A percentile compares a stretch with the other conserved stretches of the same genome.
Evolutionary conservation across 2,888 invertebrate species (phyloP).

Genomic region (Petrolisthes manimaculis): DNA sequence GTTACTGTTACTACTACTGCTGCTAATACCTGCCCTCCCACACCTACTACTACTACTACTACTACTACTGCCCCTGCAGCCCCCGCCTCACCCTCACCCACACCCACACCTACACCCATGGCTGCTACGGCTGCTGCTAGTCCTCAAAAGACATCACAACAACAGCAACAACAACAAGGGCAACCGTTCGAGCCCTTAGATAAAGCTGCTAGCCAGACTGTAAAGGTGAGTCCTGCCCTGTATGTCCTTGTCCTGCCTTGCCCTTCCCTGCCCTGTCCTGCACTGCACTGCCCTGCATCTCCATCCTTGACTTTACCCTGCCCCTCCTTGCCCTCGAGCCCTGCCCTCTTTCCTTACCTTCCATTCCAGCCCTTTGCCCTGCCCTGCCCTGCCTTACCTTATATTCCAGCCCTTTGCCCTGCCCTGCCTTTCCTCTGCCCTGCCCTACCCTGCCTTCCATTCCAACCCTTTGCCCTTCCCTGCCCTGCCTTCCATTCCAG

Average conservation of each 20-base stretch:
- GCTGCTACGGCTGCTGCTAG: conserved; percentile 36
- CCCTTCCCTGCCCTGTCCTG: background rate
- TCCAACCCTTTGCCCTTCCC: background rate
- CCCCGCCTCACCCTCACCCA: conserved; percentile 27
- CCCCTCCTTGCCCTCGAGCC: background rate
- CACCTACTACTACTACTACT: background rate
- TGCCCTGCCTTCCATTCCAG: background rate
- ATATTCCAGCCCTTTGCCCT: background rate
- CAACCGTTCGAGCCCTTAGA: conserved; percentile 64
- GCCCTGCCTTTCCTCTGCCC: background rate
- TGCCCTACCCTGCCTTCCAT: background rate
- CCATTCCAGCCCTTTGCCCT: background rate
- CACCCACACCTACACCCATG: conserved; percentile 10
- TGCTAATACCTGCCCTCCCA: background rate
- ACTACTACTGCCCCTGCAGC: conserved; percentile 11
- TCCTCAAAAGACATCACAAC: conserved; percentile 44
- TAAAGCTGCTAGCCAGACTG: conserved; percentile 64
- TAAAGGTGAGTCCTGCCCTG: conserved; percentile 49
- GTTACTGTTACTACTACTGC: background rate
- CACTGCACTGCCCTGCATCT: background rate
- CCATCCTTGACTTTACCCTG: background rate
- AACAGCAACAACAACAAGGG: conserved; percentile 62
- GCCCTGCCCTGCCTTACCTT: background rate
- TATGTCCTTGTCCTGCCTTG: background rate
- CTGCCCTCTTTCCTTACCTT: background rate